phyloP scores from a whole-genome alignment of 2,797 vertebrate genomes.

The Clarias laeviceps region DNA sequence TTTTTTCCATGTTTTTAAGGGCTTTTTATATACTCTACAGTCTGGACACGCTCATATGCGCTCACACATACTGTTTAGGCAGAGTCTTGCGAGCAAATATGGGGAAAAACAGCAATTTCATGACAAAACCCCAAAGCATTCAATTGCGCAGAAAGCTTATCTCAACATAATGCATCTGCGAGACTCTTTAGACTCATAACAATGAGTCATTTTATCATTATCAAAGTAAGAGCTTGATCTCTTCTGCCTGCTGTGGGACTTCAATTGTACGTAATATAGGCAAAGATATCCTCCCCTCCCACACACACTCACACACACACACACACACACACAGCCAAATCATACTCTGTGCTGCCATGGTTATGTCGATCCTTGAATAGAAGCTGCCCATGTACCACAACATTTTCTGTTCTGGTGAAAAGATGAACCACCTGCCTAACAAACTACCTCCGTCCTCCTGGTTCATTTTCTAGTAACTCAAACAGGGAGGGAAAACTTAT shows the following conservation, averaged over 20 bases:
- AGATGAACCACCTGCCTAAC: not conserved
- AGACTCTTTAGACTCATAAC: not conserved
- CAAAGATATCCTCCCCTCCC: not conserved
- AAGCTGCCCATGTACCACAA: slow-evolving; percentile 26
- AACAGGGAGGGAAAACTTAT: not conserved
- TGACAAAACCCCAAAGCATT: not conserved
- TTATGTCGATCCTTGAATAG: slow-evolving; percentile 22
- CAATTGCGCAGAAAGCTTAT: not conserved
- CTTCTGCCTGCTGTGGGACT: slow-evolving; percentile 27
- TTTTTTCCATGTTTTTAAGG: not conserved
- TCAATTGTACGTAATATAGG: slow-evolving; percentile 20
- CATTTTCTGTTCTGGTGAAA: slow-evolving; percentile 9
- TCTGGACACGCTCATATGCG: not conserved
- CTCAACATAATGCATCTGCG: not conserved
- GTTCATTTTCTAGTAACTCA: not conserved
- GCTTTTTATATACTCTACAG: not conserved
- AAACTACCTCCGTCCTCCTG: not conserved
- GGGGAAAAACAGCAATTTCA: slow-evolving; percentile 6
- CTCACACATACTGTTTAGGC: not conserved
- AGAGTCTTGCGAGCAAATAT: not conserved
- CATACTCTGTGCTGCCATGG: slow-evolving; percentile 17
- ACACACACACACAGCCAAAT: slow-evolving; percentile 11
- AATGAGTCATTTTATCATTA: slow-evolving; percentile 27
- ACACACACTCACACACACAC: not conserved
- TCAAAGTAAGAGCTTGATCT: not conserved